These are phyloP conservation scores for Lasioglossum leucozonium DNA, from an alignment of 2,888 invertebrate species.

Conservation along the genomic window DNA sequence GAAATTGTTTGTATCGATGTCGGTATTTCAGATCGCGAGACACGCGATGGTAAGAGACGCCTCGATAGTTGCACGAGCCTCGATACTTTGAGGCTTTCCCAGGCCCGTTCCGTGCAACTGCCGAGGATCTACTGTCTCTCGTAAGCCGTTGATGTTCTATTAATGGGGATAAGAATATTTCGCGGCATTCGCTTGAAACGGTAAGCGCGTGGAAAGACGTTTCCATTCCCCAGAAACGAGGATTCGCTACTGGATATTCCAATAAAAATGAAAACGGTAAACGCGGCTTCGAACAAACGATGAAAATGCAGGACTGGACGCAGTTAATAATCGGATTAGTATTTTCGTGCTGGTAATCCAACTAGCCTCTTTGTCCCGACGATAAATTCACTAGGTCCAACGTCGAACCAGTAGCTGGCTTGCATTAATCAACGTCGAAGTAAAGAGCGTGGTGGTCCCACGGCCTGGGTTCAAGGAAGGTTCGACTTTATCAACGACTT, in stretches of 20 bases:
- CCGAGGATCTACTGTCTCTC: not conserved
- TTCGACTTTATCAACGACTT: conserved; percentile 71
- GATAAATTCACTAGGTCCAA: conserved; percentile 53
- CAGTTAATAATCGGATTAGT: conserved; percentile 55
- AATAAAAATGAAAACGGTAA: not conserved
- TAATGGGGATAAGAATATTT: not conserved
- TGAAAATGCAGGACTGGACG: not conserved
- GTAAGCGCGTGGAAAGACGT: too few relatives aligned
- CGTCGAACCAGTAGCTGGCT: conserved; percentile 31
- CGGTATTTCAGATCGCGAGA: too few relatives aligned
- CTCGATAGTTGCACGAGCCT: not conserved
- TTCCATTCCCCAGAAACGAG: not conserved
- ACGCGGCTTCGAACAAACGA: not conserved
- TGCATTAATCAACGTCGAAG: conserved; percentile 68
- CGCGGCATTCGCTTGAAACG: too few relatives aligned
- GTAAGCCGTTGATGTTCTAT: not conserved
- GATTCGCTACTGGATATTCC: not conserved
- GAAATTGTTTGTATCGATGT: too few relatives aligned
- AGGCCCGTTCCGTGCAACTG: not conserved
- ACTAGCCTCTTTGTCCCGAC: conserved; percentile 21
- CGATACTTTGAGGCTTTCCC: not conserved
- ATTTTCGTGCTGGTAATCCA: conserved; percentile 37
- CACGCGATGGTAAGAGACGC: not conserved
- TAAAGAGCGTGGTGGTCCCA: conserved; percentile 35
- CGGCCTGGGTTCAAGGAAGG: conserved; percentile 39